phyloP scores from a whole-genome alignment of 2,888 invertebrate species.

The Caenorhabditis sp. region DNA sequence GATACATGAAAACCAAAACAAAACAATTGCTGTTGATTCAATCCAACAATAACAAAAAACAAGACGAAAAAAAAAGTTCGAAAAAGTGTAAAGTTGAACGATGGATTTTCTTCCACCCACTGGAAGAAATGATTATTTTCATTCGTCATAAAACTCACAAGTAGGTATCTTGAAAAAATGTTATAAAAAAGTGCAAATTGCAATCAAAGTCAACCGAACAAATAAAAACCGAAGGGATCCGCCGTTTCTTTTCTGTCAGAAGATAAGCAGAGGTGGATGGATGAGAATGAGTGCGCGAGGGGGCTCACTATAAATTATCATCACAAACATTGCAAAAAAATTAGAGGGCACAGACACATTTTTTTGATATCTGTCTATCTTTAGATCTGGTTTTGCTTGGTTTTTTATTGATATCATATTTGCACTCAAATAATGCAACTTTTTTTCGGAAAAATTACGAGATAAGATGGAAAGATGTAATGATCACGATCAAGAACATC shows the following conservation, averaged over 20 bases:
- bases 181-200: background rate
- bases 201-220: conserved; percentile 1
- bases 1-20: background rate
- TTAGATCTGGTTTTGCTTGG: background rate
- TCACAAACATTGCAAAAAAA: background rate
- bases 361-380: background rate
- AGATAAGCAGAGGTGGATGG: background rate
- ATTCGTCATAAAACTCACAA: background rate
- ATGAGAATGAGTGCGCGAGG: background rate
- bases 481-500: too few species aligned
- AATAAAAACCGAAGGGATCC: background rate
- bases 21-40: background rate
- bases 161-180: background rate
- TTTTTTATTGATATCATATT: background rate
- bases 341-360: background rate
- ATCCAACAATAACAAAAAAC: background rate
- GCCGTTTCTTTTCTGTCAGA: background rate
- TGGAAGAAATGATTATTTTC: background rate
- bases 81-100: background rate
- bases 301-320: background rate
- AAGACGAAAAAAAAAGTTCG: background rate
- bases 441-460: background rate
- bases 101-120: background rate
- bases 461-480: too few species aligned
- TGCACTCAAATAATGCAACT: background rate